These are phyloP conservation scores for Mystacides longicornis DNA, from an alignment of 2,888 invertebrate species.

Conservation along the genomic window DNA sequence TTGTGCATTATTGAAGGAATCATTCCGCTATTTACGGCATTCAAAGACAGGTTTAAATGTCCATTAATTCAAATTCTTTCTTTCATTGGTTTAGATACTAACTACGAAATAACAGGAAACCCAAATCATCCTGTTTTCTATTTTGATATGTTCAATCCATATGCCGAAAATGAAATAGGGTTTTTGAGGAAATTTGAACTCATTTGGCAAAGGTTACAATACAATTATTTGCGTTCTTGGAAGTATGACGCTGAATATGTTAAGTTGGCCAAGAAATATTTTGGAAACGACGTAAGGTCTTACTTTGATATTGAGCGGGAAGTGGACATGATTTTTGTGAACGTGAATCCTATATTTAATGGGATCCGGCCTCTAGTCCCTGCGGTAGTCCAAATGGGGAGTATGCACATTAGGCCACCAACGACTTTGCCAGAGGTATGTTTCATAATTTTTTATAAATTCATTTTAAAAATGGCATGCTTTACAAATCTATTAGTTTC, in stretches of 20 bases:
- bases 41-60: constrained; percentile 47
- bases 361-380: constrained; percentile 41
- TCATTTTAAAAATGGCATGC: too few species aligned
- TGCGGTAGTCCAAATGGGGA: constrained; percentile 37
- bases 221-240: constrained; percentile 34
- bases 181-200: constrained; percentile 32
- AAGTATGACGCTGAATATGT: constrained; percentile 18
- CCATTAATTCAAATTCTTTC: constrained; percentile 49
- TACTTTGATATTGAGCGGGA: constrained; percentile 40
- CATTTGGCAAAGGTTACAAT: constrained; percentile 29
- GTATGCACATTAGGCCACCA: constrained; percentile 40
- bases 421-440: constrained; percentile 36
- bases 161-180: constrained; percentile 36
- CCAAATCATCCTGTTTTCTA: constrained; percentile 46
- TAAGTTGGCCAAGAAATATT: constrained; percentile 25
- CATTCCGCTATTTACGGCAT: constrained; percentile 42
- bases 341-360: constrained; percentile 37
- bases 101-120: constrained; percentile 47
- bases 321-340: constrained; percentile 41
- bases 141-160: constrained; percentile 43
- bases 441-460: too few species aligned
- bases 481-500: too few species aligned
- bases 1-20: constrained; percentile 50
- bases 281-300: constrained; percentile 32
- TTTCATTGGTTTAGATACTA: constrained; percentile 41